Base-by-base conservation (phyloP, 2,888 invertebrate species). In the Muscina levida region DNA sequence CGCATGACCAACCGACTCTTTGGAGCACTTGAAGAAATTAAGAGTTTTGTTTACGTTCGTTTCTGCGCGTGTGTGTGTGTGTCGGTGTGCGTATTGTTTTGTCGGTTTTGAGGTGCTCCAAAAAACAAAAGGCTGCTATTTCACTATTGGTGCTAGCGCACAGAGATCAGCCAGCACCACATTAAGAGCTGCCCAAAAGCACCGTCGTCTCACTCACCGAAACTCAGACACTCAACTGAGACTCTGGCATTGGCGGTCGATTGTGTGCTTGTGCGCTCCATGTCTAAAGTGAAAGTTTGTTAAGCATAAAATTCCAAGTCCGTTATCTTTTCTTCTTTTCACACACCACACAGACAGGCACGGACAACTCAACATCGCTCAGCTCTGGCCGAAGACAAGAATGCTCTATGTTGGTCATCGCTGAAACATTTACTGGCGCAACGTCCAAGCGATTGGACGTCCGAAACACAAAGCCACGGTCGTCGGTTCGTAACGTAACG, bases 241-340 rank as follows among this genome's bases (percentile, higher is more conserved):
- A 22, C 67, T 31, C 37, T 46, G 31, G 67, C 17, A 37, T 51
- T 26, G 48, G 46, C 48, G 48, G n/a, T 67, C 48, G 67, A 67
- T 72, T 56, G 57, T 51, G 51, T 72, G 76, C 68, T 74, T 71
- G 65, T 72, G 76, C 78, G 86, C 84, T 81, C 68, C 71, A 77
- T 84, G 88, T 42, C 86, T 88, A 88, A 88, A 88, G 88, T 88
- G 88, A 88, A 88, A 88, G 88, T 88, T 88, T 74, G 62, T 81
- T 77, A 77, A 81, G 83, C 81, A 87, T 85, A 87, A 87, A 86
- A 87, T 87, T 86, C 85, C 84, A 87, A 86, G 88, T 87, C 88
- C 88, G 88, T 88, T 88, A 88, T 88, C 88, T 86, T 85, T 86
- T 81, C 65, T 62, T 62, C 62, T 62, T 62, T 62, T 22, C 62